These are phyloP conservation scores for Mesorhabditis spiculigera DNA, from an alignment of 2,888 invertebrate genomes.

Conservation along the genomic window DNA sequence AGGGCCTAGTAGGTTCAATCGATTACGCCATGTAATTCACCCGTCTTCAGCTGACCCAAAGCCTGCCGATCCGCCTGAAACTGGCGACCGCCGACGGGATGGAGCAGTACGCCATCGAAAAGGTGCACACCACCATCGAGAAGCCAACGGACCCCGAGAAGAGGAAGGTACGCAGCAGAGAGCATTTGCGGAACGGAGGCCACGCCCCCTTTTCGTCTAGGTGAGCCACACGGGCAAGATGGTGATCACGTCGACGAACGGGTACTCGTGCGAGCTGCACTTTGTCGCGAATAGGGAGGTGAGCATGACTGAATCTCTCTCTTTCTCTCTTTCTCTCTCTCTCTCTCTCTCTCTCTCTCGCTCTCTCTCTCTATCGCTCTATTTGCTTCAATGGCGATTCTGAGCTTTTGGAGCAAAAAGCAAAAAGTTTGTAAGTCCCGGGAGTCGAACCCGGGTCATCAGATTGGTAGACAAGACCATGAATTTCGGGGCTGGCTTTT, in stretches of 20 bases:
- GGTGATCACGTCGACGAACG: neutral
- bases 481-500: no score
- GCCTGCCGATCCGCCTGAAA: conserved; percentile 13
- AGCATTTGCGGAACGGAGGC: neutral
- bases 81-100: conserved; percentile 10
- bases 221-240: neutral
- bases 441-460: no score
- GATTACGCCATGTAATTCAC: no score
- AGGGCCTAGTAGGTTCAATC: no score
- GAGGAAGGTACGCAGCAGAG: conserved; percentile 10
- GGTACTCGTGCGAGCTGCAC: neutral
- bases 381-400: no score
- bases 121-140: conserved; percentile 17
- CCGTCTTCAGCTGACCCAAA: conserved; percentile 8
- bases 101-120: conserved; percentile 20
- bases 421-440: no score
- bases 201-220: neutral
- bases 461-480: no score
- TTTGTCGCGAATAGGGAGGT: neutral
- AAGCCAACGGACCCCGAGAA: conserved; percentile 15
- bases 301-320: neutral
- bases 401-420: no score
- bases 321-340: no score
- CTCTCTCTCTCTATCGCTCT: no score
- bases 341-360: no score